Percentiles rank a stretch among this genome's conserved stretches.
phyloP scores from a whole-genome alignment of 2,113 vertebrate species.

The Campylorhamphus procurvoides region DNA sequence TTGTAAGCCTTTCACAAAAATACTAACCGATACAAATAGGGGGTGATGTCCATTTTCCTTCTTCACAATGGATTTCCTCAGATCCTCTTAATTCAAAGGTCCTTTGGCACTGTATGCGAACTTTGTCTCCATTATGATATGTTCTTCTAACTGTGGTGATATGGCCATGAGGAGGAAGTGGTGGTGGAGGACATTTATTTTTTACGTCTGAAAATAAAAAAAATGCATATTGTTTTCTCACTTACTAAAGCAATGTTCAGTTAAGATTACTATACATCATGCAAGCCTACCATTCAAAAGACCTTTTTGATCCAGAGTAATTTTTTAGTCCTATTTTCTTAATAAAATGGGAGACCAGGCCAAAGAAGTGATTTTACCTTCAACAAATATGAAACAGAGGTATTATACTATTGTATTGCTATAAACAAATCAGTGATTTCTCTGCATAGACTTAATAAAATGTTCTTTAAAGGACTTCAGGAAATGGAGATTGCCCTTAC shows the following conservation, averaged over 20 bases:
- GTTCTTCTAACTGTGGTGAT: background rate
- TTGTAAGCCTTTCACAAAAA: background rate
- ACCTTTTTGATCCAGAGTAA: background rate
- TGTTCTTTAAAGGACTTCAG: background rate
- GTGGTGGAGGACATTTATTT: constrained; percentile 75
- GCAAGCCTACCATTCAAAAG: background rate
- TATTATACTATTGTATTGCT: background rate
- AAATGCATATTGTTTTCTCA: background rate
- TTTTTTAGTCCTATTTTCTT: background rate
- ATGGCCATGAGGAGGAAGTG: constrained; percentile 50
- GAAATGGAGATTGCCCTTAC: background rate
- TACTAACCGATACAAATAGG: constrained; percentile 72
- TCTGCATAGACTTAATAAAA: background rate
- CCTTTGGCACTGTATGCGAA: constrained; percentile 53
- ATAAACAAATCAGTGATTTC: background rate
- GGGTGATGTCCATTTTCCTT: constrained; percentile 76
- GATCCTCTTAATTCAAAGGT: constrained; percentile 47
- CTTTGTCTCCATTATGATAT: constrained; percentile 57
- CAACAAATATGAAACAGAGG: background rate
- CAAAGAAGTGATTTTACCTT: background rate
- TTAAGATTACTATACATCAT: background rate
- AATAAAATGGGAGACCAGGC: background rate
- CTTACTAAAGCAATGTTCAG: background rate
- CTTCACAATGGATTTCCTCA: constrained; percentile 71
- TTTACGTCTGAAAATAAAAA: constrained; percentile 61